Evolutionary conservation across 2,113 vertebrate genomes (phyloP), one percentile per base, ranked within the genome.

Genomic region (Hyperoodon ampullatus): DNA sequence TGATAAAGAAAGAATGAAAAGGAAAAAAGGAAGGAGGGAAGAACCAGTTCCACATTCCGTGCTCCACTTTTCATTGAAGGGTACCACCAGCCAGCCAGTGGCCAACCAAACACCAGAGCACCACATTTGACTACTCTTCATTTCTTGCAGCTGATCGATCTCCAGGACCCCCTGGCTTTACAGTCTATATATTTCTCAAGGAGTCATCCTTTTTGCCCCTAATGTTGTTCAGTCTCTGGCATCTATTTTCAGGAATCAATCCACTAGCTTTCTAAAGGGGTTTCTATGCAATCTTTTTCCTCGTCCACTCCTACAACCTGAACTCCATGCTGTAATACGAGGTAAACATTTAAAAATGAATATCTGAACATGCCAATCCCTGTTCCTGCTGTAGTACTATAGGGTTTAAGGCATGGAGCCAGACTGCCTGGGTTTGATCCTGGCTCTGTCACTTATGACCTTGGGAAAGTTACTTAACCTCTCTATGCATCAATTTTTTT

Each of bases 21-120:
- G 33, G 42, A 33, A 11, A 33, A n/a, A 13, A 8, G 23, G 35
- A 18, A 42, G 5, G 50, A 10, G 9, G 1, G 16, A 8, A 26
- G 9, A 13, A 58, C 9, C 18, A 19, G 6, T 4, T 42, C 35
- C 33, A 10, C 23, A 19, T 8, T 6, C 16, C 14, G 23, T 13
- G 10, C 2, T 11, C 9, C 12, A 3, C 44, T 16, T 42, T 60
- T 30, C 35, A 2, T 0, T n/a, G 26, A 35, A 15, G 30, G 14
- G 9, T 11, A 26, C 16, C 47, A 12, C 15, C 12, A 14, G 47
- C 53, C 39, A 1, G 2, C 10, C 9, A 14, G 71, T 0, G 9
- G 53, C 71, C 84, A 44, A 11, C 9, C 28, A 68, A 72, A 24
- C 2, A 5, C 44, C 33, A 19, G 24, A 10, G 19, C 35, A 18